Conservation (phyloP, 1,140 invertebrate species). For the Euborellia annulipes region DNA sequence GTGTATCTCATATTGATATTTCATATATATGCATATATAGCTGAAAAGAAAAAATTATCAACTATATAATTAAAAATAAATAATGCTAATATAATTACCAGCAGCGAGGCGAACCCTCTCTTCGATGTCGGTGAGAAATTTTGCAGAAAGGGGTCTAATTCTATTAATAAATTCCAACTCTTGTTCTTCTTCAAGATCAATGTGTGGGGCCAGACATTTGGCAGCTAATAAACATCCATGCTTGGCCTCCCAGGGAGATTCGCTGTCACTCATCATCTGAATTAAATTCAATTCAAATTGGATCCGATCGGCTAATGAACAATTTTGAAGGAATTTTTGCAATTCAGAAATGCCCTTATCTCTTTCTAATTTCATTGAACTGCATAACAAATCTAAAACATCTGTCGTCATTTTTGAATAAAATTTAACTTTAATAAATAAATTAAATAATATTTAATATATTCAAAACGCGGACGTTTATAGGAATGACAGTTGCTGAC, state of each 20-base stretch:
- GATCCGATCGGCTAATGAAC: constrained; percentile 14
- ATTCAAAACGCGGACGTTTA: no score
- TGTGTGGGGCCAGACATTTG: constrained; percentile 21
- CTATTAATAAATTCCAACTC: constrained; percentile 22
- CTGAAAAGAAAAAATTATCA: neutral
- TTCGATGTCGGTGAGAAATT: constrained; percentile 27
- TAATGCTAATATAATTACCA: constrained; percentile 19
- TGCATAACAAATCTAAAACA: constrained; percentile 20
- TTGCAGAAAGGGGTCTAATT: constrained; percentile 20
- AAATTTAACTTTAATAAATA: no score
- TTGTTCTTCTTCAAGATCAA: constrained; percentile 17
- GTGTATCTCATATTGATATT: neutral
- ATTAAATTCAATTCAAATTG: constrained; percentile 18
- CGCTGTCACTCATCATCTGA: constrained; percentile 10
- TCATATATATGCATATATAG: neutral
- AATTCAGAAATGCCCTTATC: constrained; percentile 25
- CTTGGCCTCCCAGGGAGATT: constrained; percentile 22
- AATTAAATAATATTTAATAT: no score
- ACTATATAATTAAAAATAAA: neutral
- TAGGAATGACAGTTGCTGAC: no score
- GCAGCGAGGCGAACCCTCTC: constrained; percentile 29
- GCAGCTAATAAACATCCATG: constrained; percentile 29
- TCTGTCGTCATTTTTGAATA: constrained; percentile 7
- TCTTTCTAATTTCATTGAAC: constrained; percentile 27
- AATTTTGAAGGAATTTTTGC: constrained; percentile 19